phyloP scores from a whole-genome alignment of 2,797 vertebrate genomes.

The Sebastes minor region DNA sequence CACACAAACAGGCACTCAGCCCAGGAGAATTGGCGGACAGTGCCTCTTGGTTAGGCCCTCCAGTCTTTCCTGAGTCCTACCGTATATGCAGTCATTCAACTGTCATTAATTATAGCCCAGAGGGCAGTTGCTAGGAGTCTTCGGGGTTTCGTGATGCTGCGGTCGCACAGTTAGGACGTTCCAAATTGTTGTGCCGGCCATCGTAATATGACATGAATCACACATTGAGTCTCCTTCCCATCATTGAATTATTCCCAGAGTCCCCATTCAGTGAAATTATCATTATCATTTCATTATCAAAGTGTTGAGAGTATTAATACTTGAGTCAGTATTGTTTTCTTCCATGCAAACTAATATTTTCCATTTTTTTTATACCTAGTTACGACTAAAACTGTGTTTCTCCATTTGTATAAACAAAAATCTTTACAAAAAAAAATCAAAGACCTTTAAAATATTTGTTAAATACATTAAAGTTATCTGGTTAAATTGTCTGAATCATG shows the following conservation, averaged over 20 bases:
- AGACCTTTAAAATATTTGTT: neutral
- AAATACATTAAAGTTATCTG: neutral
- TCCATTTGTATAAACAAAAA: neutral
- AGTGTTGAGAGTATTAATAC: neutral
- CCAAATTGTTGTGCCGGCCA: neutral
- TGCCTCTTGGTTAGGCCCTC: slow-evolving; percentile 48
- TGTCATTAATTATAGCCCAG: slow-evolving; percentile 71
- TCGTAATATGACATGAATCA: neutral
- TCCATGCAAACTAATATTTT: neutral
- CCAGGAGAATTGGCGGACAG: slow-evolving; percentile 31
- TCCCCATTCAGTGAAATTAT: neutral
- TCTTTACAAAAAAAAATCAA: neutral
- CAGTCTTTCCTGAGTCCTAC: slow-evolving; percentile 27
- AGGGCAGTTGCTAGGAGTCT: slow-evolving; percentile 38
- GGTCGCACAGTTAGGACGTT: slow-evolving; percentile 30
- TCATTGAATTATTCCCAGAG: neutral
- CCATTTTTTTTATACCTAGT: neutral
- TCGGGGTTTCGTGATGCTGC: slow-evolving; percentile 20
- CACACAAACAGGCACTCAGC: slow-evolving; percentile 50
- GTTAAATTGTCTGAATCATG: neutral
- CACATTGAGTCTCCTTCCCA: neutral
- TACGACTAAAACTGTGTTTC: neutral
- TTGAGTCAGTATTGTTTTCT: neutral
- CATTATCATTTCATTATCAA: neutral
- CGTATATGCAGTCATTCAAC: slow-evolving; percentile 44